Percentiles rank a stretch among this genome's conserved stretches.
Evolutionary conservation across 2,113 vertebrate genomes (phyloP).

Genomic region (Stegostoma tigrinum): DNA sequence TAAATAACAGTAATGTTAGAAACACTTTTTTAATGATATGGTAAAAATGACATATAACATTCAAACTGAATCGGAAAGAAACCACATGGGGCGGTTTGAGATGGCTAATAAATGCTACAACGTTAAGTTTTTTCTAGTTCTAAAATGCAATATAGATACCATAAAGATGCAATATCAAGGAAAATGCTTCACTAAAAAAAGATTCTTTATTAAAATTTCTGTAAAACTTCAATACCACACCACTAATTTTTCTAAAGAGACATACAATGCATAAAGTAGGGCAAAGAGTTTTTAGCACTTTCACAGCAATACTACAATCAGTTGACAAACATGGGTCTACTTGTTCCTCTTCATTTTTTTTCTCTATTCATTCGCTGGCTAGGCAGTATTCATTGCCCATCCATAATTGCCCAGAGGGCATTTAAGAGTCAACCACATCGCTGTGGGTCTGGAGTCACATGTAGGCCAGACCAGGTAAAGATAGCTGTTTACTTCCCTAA

Average conservation of each 20-base stretch:
- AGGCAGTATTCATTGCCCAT: no score
- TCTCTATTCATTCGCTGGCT: no score
- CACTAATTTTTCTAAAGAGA: not conserved
- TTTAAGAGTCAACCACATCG: no score
- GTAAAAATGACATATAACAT: slow-evolving; percentile 28
- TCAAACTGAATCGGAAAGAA: slow-evolving; percentile 28
- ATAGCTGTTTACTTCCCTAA: no score
- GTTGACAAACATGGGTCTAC: not conserved
- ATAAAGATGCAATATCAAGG: not conserved
- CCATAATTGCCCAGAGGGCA: no score
- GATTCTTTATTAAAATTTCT: not conserved
- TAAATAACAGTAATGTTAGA: not conserved
- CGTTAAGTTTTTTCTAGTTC: not conserved
- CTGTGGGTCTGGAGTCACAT: no score
- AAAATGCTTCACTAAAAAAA: not conserved
- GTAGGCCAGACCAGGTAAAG: no score
- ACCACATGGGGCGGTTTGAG: not conserved
- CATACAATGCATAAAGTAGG: not conserved
- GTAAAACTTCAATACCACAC: not conserved
- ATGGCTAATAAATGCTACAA: not conserved
- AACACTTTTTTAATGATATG: not conserved
- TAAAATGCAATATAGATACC: not conserved
- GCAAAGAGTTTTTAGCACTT: not conserved
- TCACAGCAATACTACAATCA: not conserved
- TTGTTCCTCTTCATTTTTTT: not conserved